Evolutionary conservation across 2,797 vertebrate genomes (phyloP).

Genomic region (Macropus fuliginosus): DNA sequence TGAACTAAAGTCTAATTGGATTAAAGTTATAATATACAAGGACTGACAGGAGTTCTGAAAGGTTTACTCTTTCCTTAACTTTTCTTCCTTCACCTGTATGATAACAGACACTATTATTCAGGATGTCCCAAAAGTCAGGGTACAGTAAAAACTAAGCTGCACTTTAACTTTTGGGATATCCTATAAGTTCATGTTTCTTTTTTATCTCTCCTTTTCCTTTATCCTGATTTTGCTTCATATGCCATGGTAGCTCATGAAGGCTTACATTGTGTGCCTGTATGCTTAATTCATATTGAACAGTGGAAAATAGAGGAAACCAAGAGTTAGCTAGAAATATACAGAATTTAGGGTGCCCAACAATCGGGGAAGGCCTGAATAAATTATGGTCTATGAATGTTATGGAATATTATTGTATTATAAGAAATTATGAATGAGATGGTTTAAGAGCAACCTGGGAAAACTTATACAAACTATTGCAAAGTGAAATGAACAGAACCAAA

Average conservation of each 20-base stretch:
- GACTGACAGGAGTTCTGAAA: not conserved
- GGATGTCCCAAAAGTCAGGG: not conserved
- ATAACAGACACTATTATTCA: not conserved
- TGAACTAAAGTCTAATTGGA: not conserved
- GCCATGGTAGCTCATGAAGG: not conserved
- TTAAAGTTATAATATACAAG: not conserved
- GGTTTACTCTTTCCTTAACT: not conserved
- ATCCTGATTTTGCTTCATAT: not conserved
- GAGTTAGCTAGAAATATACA: not conserved
- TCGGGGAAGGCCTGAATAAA: not conserved
- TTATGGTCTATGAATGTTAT: not conserved
- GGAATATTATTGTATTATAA: not conserved
- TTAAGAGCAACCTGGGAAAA: no score
- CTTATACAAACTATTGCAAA: no score
- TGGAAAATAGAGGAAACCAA: not conserved
- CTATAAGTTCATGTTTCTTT: not conserved
- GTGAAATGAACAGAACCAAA: no score
- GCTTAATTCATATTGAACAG: not conserved
- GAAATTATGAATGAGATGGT: not conserved
- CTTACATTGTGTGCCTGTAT: not conserved
- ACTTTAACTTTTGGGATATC: not conserved
- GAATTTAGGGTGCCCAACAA: not conserved
- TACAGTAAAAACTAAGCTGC: not conserved
- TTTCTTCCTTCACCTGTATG: not conserved
- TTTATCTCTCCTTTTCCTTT: not conserved